Evolutionary conservation across 2,797 vertebrate species (phyloP).

Genomic region (Alfaro cultratus): DNA sequence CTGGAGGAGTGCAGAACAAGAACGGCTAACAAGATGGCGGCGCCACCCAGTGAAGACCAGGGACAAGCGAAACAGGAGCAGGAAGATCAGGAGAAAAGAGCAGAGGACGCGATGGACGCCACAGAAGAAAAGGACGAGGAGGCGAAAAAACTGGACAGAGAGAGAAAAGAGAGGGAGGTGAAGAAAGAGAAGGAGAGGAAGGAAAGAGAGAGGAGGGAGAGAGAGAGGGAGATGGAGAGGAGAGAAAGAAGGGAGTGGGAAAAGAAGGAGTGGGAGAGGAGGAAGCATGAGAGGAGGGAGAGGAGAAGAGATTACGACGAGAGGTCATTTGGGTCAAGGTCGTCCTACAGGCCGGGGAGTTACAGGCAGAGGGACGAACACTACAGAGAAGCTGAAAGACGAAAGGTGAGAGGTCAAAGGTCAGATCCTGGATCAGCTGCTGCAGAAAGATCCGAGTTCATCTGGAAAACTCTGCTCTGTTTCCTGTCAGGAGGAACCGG

Average conservation of each 20-base stretch:
- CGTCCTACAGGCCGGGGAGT: slow-evolving; percentile 12
- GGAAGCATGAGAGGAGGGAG: slow-evolving; percentile 38
- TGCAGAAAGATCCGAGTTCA: neutral
- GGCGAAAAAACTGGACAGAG: slow-evolving; percentile 14
- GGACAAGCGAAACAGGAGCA: neutral
- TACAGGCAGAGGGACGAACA: slow-evolving; percentile 24
- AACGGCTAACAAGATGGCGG: neutral
- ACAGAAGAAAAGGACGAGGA: slow-evolving; percentile 9
- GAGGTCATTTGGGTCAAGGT: neutral
- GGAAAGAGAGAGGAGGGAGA: slow-evolving; percentile 37
- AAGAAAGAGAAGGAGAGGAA: slow-evolving; percentile 3
- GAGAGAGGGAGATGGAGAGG: slow-evolving; percentile 31
- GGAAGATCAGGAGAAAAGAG: neutral
- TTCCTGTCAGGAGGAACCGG: neutral
- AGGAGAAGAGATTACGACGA: slow-evolving; percentile 50
- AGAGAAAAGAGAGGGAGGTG: slow-evolving; percentile 27
- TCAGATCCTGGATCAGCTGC: rapidly evolving
- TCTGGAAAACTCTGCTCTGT: neutral
- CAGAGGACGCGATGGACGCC: slow-evolving; percentile 23
- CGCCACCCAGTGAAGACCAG: neutral
- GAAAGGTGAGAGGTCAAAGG: slow-evolving; percentile 43
- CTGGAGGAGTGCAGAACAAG: slow-evolving; percentile 58
- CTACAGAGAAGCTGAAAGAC: neutral
- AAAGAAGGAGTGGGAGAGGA: slow-evolving; percentile 42
- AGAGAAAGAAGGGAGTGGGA: slow-evolving; percentile 43